Percentiles rank a stretch among this genome's conserved stretches.
phyloP scores from a whole-genome alignment of 2,888 invertebrate genomes.

The Piscicola geometra region DNA sequence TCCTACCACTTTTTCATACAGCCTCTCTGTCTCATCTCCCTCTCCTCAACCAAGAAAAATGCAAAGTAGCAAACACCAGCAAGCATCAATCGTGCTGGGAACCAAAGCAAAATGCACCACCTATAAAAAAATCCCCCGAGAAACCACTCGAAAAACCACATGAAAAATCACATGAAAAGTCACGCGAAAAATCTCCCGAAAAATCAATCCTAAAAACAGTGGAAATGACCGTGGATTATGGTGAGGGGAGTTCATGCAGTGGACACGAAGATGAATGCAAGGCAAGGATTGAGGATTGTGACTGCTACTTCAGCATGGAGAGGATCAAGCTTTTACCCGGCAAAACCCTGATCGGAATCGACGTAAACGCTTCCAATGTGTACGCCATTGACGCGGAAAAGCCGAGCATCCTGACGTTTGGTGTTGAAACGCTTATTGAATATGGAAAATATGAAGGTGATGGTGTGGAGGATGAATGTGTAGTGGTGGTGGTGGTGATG shows the following conservation, averaged over 20 bases:
- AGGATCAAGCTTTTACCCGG: background rate
- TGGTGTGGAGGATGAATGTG: background rate
- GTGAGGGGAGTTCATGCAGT: too few species aligned
- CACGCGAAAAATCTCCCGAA: background rate
- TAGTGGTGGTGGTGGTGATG: too few species aligned
- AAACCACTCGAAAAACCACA: too few species aligned
- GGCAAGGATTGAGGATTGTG: background rate
- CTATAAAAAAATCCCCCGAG: too few species aligned
- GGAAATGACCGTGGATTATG: too few species aligned
- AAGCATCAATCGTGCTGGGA: too few species aligned
- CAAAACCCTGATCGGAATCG: background rate
- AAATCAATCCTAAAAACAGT: background rate
- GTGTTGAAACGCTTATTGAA: background rate
- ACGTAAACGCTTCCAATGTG: background rate
- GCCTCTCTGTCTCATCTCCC: too few species aligned
- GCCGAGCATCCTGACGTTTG: background rate
- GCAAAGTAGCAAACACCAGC: too few species aligned
- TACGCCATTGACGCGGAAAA: background rate
- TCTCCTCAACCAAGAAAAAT: too few species aligned
- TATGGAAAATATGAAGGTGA: conserved; percentile 7
- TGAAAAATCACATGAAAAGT: background rate
- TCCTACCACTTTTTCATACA: too few species aligned
- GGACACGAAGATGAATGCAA: too few species aligned
- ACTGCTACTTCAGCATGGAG: background rate
- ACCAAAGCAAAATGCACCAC: too few species aligned